Evolutionary conservation across 1,140 invertebrate species (phyloP).

Genomic region (Phymorhynchus buccinoides): DNA sequence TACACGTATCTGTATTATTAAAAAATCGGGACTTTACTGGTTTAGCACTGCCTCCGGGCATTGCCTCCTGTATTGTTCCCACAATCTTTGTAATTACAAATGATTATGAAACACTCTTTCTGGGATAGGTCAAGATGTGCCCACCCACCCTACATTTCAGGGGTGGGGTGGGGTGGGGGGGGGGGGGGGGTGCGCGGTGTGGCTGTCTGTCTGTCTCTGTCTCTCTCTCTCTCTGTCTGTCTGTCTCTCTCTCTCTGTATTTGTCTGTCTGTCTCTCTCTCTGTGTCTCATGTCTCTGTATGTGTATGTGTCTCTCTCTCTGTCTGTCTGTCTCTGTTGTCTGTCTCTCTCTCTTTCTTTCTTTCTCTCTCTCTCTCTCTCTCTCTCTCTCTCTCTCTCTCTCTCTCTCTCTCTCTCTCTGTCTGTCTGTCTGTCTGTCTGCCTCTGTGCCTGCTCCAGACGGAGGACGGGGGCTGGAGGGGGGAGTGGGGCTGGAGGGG

Average conservation of each 20-base stretch:
- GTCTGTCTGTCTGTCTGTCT: not conserved
- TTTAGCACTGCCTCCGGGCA: too few relatives aligned
- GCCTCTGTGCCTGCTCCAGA: too few relatives aligned
- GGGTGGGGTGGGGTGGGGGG: not conserved
- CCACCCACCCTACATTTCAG: too few relatives aligned
- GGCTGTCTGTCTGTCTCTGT: not conserved
- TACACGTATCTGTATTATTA: too few relatives aligned
- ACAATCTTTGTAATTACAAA: too few relatives aligned
- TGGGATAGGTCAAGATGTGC: too few relatives aligned
- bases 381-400: not conserved
- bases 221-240: not conserved
- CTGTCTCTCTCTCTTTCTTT: slow-evolving; percentile 27
- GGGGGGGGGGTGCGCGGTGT: not conserved
- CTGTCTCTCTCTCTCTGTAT: not conserved
- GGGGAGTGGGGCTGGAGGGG: too few relatives aligned
- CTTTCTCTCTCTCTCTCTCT: not conserved
- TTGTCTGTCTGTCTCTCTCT: not conserved
- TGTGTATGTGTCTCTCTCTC: not conserved
- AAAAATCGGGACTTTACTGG: too few relatives aligned
- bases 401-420: not conserved
- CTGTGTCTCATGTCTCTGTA: not conserved
- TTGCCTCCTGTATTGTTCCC: too few relatives aligned
- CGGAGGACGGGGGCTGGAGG: too few relatives aligned
- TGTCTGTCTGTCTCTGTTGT: slow-evolving; percentile 9
- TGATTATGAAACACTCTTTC: too few relatives aligned